These are phyloP conservation scores for Belgica antarctica DNA, from an alignment of 2,888 invertebrate genomes.

Conservation along the genomic window DNA sequence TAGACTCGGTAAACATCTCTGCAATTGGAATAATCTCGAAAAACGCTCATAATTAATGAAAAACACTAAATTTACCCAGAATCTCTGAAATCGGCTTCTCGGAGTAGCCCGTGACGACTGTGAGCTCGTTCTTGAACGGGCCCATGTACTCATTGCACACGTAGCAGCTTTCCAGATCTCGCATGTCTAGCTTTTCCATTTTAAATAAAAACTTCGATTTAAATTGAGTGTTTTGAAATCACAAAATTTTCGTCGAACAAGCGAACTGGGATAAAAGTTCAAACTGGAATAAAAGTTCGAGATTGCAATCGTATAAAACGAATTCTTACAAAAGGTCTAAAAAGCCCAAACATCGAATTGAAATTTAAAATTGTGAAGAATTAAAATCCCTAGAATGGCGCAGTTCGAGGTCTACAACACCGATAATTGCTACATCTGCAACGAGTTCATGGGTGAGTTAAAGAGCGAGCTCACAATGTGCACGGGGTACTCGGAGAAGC, in stretches of 20 bases:
- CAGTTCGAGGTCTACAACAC: not conserved
- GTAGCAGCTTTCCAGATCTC: slow-evolving; percentile 22
- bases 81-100: slow-evolving; percentile 3
- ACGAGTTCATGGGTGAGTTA: slow-evolving; percentile 26
- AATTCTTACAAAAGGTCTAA: not conserved
- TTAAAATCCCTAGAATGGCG: not conserved
- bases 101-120: slow-evolving; percentile 17
- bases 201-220: not conserved
- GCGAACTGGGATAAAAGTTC: too few relatives aligned
- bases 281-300: too few relatives aligned
- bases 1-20: not conserved
- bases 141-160: slow-evolving; percentile 35
- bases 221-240: not conserved
- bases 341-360: not conserved
- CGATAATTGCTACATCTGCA: slow-evolving; percentile 30
- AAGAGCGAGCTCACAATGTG: not conserved
- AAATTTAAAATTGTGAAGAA: not conserved
- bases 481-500: slow-evolving; percentile 30
- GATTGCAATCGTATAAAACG: not conserved
- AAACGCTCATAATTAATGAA: not conserved
- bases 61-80: slow-evolving; percentile 15
- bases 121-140: slow-evolving; percentile 30
- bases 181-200: not conserved
- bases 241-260: too few relatives aligned
- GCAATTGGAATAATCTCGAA: not conserved